Conservation (phyloP, 2,113 vertebrate species). For the Sula dactylatra region DNA sequence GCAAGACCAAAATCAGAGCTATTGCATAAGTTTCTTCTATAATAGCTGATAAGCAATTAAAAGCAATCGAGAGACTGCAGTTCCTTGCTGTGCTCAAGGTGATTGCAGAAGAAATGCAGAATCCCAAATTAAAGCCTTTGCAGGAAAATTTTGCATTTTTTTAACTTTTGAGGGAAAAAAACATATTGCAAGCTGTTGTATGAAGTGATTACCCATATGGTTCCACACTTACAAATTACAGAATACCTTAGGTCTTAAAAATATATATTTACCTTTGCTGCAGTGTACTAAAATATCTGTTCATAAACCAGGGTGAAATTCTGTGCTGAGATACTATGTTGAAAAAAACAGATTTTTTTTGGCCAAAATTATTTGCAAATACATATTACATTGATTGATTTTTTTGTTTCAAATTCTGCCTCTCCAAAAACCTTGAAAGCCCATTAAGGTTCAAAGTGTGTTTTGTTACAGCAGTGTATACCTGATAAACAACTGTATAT, state of each 20-base stretch:
- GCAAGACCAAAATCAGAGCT: not conserved
- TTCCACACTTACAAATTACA: not conserved
- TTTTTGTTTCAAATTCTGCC: not conserved
- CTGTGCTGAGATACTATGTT: not conserved
- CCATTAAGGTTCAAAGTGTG: not conserved
- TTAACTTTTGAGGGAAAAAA: not conserved
- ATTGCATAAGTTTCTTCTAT: not conserved
- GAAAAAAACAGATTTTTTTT: not conserved
- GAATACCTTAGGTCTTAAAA: not conserved
- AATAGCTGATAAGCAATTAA: not conserved
- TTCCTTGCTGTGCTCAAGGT: not conserved
- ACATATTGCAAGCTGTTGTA: not conserved
- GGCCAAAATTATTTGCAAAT: not conserved
- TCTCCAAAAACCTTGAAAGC: not conserved
- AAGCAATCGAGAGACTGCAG: not conserved
- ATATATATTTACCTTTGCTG: not conserved
- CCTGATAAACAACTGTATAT: not conserved
- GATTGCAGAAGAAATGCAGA: not conserved
- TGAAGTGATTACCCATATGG: conserved; percentile 16
- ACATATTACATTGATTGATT: not conserved
- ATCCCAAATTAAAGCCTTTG: not conserved
- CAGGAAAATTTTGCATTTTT: not conserved
- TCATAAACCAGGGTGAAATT: not conserved
- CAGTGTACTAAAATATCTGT: not conserved
- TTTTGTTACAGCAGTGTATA: not conserved